phyloP scores from a whole-genome alignment of 2,113 vertebrate species.

The Aleadryas rufinucha region DNA sequence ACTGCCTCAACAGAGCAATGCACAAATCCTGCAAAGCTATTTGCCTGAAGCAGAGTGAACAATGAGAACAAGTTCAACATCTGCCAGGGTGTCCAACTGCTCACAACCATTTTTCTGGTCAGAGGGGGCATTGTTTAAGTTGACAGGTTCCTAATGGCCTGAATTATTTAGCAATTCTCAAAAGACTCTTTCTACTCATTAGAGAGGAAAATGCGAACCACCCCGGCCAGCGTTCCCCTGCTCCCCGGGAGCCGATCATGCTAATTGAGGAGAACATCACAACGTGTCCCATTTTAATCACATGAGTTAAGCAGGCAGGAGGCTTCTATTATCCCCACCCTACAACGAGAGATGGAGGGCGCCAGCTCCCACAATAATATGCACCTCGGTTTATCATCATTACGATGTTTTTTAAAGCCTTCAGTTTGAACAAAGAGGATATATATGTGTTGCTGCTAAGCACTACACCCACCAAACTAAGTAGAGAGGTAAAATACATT shows the following conservation, averaged over 20 bases:
- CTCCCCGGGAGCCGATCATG: background rate
- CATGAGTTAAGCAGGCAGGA: slow-evolving; percentile 18
- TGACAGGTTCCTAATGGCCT: slow-evolving; percentile 66
- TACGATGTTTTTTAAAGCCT: background rate
- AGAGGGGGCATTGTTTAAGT: slow-evolving; percentile 52
- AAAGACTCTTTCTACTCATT: slow-evolving; percentile 51
- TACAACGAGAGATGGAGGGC: background rate
- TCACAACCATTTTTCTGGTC: slow-evolving; percentile 46
- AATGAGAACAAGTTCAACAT: slow-evolving; percentile 62
- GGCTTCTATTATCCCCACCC: background rate
- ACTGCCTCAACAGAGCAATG: background rate
- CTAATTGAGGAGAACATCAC: slow-evolving; percentile 55
- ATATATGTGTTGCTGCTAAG: background rate
- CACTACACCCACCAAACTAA: background rate
- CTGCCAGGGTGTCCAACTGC: slow-evolving; percentile 49
- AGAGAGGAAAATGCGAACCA: slow-evolving; percentile 9
- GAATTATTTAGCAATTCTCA: slow-evolving; percentile 66
- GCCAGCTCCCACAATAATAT: background rate
- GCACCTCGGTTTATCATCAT: background rate
- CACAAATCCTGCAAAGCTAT: slow-evolving; percentile 34
- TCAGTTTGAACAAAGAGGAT: background rate
- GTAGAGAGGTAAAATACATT: background rate
- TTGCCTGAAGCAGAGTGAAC: slow-evolving; percentile 37
- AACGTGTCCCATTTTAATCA: slow-evolving; percentile 36
- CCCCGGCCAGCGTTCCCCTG: background rate